phyloP scores from a whole-genome alignment of 1,140 invertebrate genomes.

The Drosophila parvula region DNA sequence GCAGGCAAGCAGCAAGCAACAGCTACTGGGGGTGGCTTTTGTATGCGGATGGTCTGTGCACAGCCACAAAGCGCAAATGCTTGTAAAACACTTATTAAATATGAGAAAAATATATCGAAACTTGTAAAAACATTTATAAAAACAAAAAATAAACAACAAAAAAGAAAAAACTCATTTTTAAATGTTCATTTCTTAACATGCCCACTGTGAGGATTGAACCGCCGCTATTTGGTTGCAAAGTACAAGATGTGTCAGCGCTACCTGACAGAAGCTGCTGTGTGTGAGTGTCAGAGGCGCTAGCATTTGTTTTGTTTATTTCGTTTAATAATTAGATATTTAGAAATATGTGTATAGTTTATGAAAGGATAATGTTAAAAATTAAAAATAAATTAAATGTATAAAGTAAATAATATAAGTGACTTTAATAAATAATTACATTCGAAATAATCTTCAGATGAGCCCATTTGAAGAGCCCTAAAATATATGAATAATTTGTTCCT shows the following conservation, averaged over 20 bases:
- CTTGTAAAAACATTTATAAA: neutral
- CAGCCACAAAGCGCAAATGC: neutral
- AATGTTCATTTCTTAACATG: neutral
- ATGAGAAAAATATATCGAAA: neutral
- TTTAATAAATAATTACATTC: too few relatives aligned
- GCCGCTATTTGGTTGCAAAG: neutral
- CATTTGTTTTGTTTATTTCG: neutral
- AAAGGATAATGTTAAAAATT: neutral
- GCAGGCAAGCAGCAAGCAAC: neutral
- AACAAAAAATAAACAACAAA: neutral
- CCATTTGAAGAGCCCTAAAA: too few relatives aligned
- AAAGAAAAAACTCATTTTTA: too few relatives aligned
- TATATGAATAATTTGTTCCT: too few relatives aligned
- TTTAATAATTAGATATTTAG: neutral
- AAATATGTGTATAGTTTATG: neutral
- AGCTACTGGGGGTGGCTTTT: slow-evolving; percentile 24
- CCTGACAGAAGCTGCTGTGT: neutral
- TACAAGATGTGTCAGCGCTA: neutral
- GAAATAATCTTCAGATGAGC: too few relatives aligned
- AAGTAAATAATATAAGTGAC: neutral
- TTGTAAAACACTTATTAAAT: too few relatives aligned
- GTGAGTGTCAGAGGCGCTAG: neutral
- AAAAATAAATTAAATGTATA: neutral
- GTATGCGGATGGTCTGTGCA: too few relatives aligned
- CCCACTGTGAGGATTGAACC: slow-evolving; percentile 8